Evolutionary conservation across 2,888 invertebrate species (phyloP), one percentile per base, ranked within the genome.

Genomic region (Tipula lateralis): DNA sequence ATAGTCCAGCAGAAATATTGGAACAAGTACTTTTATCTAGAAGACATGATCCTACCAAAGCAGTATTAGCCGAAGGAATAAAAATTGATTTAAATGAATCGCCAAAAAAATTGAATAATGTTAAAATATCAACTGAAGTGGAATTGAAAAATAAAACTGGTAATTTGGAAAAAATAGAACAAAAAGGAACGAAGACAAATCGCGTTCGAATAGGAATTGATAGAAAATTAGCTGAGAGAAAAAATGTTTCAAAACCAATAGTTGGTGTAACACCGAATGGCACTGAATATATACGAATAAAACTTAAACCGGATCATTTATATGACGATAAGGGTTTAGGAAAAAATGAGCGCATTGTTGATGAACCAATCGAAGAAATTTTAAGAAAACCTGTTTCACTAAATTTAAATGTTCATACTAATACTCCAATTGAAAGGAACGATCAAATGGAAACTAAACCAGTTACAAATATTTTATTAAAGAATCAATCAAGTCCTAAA

Each of bases 261-360:
- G 87, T 90, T 2, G 90, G 90, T 5, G 89, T 89, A 39, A 90
- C 89, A 7, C 87, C 89, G 6, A 88, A 89, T 81, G 90, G 91
- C 85, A 90, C 92, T 0, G 92, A 92, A 85, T 92, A 92, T 86
- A 92, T 94, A 86, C 91, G 94, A 85, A 94, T 94, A 85, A 93
- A 94, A 89, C 89, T 96, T 83, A 95, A 94, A 87, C 95, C 95
- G 0, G 95, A 95, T 88, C 92, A 93, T 83, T 92, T 94, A 89
- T 95, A 95, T 87, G 93, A 93, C 84, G 90, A 91, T 86, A 90
- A 91, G 86, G 92, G 92, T 83, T 89, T 91, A n/a, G 91, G 90
- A 86, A 87, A 88, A 86, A 90, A 88, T 86, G 89, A 88, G 85
- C 88, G 87, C 85, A 87, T 90, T 6, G 87, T 90, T 0, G 90